Evolutionary conservation across 1,140 invertebrate species (phyloP), one percentile per base, ranked within the genome.

Genomic region (Drosophila leontia): DNA sequence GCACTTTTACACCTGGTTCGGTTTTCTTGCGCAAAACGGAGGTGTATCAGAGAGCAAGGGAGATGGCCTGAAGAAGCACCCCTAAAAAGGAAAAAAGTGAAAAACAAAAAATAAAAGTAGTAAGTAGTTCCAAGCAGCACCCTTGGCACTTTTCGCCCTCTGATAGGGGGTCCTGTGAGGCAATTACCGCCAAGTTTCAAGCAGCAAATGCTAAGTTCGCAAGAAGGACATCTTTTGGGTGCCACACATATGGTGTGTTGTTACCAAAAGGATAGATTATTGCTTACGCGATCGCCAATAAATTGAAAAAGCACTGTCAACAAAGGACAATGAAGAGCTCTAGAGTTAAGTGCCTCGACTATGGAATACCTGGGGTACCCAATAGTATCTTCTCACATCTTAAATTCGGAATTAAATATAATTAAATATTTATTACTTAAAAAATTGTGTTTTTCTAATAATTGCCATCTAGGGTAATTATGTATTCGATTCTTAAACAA

Each of bases 1-100:
- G 69, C 53, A 72, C 69, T 60, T 57, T 58, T 81, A 68, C 84
- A 87, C 84, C 84, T 87, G 84, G 84, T 82, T 56, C 67, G 65
- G 65, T 34, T 55, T 62, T 59, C 82, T 82, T 82, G 82, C 78
- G 64, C 84, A 80, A 88, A 37, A 77, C 51, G 42, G 11, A 70
- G 65, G 65, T 68, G 71, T 47, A 35, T 17, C 37, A 57, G 50
- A 57, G 50, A 44, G 76, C n/a, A 34, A 45, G 42, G 32, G 55
- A 65, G 48, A 70, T 23, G 39, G n/a, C 47, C 61, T 19, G 12
- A 47, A 78, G 77, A 88, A 88, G 81, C 85, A 88, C 84, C 84
- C 84, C 71, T 87, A 71, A 90, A 90, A 64, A 39, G 62, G 48
- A 78, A 87, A 85, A 58, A 67, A 47, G 42, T n/a, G 44, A 45